phyloP scores from a whole-genome alignment of 2,113 vertebrate genomes.

The Hyaena hyaena region DNA sequence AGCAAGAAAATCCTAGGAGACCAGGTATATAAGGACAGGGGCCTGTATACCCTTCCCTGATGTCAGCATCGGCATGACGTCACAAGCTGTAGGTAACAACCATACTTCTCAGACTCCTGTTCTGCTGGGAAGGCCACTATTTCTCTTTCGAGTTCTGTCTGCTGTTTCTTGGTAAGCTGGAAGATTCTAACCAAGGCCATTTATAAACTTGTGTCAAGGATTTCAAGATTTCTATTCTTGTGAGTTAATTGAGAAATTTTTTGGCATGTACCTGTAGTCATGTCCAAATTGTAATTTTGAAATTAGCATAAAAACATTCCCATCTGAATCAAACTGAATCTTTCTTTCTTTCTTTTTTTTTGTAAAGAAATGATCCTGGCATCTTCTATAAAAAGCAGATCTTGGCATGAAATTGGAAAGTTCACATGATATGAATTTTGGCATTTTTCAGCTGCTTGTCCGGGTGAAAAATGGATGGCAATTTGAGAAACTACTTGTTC shows the following conservation, averaged over 20 bases:
- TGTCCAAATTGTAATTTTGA: constrained; percentile 32
- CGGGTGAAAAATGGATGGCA: background rate
- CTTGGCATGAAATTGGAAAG: background rate
- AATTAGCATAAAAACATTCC: background rate
- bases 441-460: constrained; percentile 34
- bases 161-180: background rate
- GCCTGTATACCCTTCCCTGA: background rate
- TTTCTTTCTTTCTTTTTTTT: background rate
- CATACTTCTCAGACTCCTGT: background rate
- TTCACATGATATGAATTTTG: background rate
- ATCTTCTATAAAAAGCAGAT: background rate
- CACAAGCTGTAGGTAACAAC: background rate
- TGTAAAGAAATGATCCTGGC: background rate
- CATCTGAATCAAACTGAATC: background rate
- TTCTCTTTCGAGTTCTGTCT: background rate
- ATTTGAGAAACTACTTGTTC: constrained; percentile 22
- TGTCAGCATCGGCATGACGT: background rate
- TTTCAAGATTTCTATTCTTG: background rate
- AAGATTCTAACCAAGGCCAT: background rate
- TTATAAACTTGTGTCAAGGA: background rate
- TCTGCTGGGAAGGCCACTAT: background rate
- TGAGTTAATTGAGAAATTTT: background rate
- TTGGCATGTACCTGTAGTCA: background rate
- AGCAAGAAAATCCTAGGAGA: background rate
- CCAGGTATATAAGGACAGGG: background rate